Conservation (phyloP, 2,797 vertebrate genomes). For the Epinephelus malabaricus region DNA sequence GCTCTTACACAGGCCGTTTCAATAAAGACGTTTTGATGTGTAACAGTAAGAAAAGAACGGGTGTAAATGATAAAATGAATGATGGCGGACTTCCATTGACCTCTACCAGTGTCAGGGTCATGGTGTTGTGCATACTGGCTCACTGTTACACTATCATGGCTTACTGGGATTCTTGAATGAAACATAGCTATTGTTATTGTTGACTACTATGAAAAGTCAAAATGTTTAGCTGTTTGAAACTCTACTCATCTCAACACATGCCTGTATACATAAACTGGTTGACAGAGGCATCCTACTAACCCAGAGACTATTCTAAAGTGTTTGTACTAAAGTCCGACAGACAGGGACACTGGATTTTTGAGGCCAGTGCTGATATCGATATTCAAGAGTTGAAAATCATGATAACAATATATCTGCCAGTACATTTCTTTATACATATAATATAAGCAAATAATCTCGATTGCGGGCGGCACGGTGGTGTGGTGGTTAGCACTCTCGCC, state of each 20-base stretch:
- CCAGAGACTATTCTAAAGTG: not conserved
- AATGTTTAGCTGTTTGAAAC: conserved; percentile 1
- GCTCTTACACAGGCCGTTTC: not conserved
- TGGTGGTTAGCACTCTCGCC: too few relatives aligned
- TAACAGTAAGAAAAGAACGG: conserved; percentile 6
- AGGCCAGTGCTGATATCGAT: not conserved
- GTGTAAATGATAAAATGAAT: conserved; percentile 3
- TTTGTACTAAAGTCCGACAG: not conserved
- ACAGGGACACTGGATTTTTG: not conserved
- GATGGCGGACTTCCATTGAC: conserved; percentile 7
- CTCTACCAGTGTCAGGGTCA: not conserved
- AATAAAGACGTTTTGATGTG: not conserved
- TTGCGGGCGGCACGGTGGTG: too few relatives aligned
- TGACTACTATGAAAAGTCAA: not conserved
- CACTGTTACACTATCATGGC: not conserved
- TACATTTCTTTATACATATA: not conserved
- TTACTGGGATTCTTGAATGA: not conserved
- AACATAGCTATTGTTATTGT: not conserved
- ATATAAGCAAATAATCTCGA: not conserved
- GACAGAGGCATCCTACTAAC: not conserved
- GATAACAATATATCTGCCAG: not conserved
- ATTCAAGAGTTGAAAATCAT: not conserved
- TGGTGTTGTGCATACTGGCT: not conserved
- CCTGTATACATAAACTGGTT: not conserved
- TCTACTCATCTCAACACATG: not conserved